phyloP scores from a whole-genome alignment of 1,140 invertebrate species.

The Bombus polaris region DNA sequence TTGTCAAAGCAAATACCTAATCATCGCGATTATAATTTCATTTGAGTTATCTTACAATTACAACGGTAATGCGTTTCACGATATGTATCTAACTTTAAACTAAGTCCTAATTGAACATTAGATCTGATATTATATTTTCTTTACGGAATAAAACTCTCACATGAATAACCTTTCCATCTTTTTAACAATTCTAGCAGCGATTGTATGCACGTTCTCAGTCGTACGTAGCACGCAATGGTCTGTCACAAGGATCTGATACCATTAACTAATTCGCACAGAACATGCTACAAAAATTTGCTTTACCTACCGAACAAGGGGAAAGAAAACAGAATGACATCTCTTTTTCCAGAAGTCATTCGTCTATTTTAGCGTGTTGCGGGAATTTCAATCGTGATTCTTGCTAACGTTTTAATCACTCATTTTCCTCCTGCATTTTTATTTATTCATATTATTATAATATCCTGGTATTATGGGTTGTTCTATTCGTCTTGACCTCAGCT shows the following conservation, averaged over 20 bases:
- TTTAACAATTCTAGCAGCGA: not conserved
- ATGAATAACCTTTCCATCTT: not conserved
- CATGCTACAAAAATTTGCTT: conserved; percentile 11
- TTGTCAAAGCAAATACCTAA: not conserved
- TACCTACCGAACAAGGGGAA: not conserved
- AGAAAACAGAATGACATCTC: not conserved
- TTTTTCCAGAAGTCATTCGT: not conserved
- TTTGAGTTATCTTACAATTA: not conserved
- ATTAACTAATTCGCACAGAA: not conserved
- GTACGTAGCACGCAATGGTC: not conserved
- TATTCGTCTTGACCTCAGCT: no score
- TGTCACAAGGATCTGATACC: not conserved
- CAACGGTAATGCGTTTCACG: not conserved
- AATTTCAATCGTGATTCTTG: not conserved
- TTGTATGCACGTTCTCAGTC: not conserved
- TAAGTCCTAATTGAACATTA: not conserved
- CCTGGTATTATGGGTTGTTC: no score
- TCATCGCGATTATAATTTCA: not conserved
- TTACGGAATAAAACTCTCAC: not conserved
- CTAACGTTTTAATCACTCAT: not conserved
- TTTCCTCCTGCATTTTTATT: not conserved
- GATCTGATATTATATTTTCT: not conserved
- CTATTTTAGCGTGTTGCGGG: no score
- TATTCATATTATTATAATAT: no score
- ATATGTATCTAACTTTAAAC: not conserved